A percentile compares a stretch with the other conserved stretches of the same genome.
Evolutionary conservation across 2,113 vertebrate genomes (phyloP).

Genomic region (Solea senegalensis): DNA sequence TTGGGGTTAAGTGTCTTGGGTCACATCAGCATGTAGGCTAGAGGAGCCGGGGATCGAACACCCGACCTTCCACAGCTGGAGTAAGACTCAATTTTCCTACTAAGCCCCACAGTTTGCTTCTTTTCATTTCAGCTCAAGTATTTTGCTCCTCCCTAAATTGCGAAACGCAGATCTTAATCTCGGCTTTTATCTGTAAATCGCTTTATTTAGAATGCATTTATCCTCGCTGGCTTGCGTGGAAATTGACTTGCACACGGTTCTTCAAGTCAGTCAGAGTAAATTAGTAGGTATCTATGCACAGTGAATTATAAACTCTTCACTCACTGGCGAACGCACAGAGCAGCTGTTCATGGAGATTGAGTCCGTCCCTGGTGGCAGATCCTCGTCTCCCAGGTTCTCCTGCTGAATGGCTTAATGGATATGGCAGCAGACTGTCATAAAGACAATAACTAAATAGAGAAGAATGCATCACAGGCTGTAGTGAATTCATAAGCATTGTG

Average conservation of each 20-base stretch:
- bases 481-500: constrained; percentile 20
- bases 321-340: constrained; percentile 51
- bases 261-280: constrained; percentile 30
- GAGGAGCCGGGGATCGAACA: too few species aligned
- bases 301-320: constrained; percentile 48
- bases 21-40: too few species aligned
- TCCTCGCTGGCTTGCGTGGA: constrained; percentile 2
- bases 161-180: constrained; percentile 9
- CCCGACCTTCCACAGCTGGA: too few species aligned
- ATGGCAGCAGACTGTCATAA: constrained; percentile 42
- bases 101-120: neutral
- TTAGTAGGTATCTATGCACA: constrained; percentile 26
- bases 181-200: constrained; percentile 31
- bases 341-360: constrained; percentile 64
- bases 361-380: constrained; percentile 43
- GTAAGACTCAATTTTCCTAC: too few species aligned
- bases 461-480: constrained; percentile 19
- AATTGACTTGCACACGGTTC: constrained; percentile 21
- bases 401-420: constrained; percentile 48
- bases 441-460: constrained; percentile 42
- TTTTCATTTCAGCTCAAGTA: constrained; percentile 16
- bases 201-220: constrained; percentile 13
- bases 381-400: constrained; percentile 48
- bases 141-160: neutral
- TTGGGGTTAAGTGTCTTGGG: too few species aligned